A percentile compares a stretch with the other conserved stretches of the same genome.
These are phyloP conservation scores for Ceratina japonica DNA, from an alignment of 1,140 invertebrate species.

Conservation along the genomic window DNA sequence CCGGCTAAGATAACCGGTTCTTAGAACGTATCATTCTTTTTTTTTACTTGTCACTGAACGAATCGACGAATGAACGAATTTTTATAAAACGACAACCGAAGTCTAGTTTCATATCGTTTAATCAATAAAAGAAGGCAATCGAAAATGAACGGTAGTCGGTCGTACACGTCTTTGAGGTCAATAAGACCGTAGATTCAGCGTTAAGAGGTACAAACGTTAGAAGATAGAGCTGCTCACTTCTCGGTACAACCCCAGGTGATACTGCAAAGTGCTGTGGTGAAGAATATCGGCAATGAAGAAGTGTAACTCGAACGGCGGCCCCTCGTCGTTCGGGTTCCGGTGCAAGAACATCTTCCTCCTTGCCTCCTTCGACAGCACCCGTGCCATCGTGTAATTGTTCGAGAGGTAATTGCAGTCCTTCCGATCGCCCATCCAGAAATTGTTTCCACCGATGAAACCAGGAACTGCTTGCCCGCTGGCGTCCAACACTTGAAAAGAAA, in stretches of 20 bases:
- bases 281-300: conserved; percentile 73
- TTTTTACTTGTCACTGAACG: no score
- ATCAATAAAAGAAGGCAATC: no score
- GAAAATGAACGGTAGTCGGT: no score
- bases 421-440: conserved; percentile 78
- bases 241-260: conserved; percentile 67
- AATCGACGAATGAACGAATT: background rate
- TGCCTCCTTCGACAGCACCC: conserved; percentile 43
- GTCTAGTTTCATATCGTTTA: no score
- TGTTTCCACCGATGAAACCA: conserved; percentile 78
- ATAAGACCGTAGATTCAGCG: no score
- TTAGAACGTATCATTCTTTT: no score
- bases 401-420: conserved; percentile 72
- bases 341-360: conserved; percentile 66
- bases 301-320: conserved; percentile 73
- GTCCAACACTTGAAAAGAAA: conserved; percentile 75
- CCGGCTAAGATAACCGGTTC: no score
- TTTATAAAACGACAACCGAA: no score
- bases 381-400: conserved; percentile 59
- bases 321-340: conserved; percentile 68
- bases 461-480: conserved; percentile 75
- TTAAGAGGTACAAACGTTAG: no score
- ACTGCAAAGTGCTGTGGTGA: conserved; percentile 77
- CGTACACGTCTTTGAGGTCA: no score
- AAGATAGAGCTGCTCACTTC: conserved; percentile 69